These are phyloP conservation scores for Drosophila seguyi DNA, from an alignment of 1,140 invertebrate genomes.

Conservation along the genomic window DNA sequence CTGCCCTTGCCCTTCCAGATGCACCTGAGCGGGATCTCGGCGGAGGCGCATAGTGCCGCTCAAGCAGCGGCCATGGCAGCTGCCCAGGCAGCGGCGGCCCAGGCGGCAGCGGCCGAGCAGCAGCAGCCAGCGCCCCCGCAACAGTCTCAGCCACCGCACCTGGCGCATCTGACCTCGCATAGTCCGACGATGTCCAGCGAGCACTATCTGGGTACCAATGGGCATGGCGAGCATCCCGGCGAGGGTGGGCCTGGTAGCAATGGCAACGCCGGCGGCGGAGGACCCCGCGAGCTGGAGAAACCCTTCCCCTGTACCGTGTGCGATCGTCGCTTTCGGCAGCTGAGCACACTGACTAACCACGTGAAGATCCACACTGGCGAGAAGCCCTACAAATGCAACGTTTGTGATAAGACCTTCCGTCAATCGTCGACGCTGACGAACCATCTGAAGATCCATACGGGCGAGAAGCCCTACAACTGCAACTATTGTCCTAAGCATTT, in stretches of 20 bases:
- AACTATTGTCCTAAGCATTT: conserved; percentile 84
- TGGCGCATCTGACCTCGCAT: conserved; percentile 75
- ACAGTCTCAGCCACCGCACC: conserved; percentile 66
- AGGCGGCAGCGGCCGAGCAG: conserved; percentile 81
- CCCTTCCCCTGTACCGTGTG: conserved; percentile 85
- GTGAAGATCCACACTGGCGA: conserved; percentile 85
- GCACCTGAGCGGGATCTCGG: conserved; percentile 72
- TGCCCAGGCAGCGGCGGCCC: conserved; percentile 79
- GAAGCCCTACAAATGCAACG: conserved; percentile 84
- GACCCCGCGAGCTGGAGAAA: conserved; percentile 71
- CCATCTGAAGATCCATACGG: conserved; percentile 85
- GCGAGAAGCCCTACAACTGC: conserved; percentile 85
- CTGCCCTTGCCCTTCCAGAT: conserved; percentile 78
- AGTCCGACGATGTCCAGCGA: conserved; percentile 67
- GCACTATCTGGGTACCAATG: conserved; percentile 69
- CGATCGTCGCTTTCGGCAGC: conserved; percentile 83
- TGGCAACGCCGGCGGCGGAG: conserved; percentile 30
- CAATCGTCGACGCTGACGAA: conserved; percentile 85
- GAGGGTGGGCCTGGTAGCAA: conserved; percentile 44
- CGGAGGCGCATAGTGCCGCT: conserved; percentile 79
- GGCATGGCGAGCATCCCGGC: conserved; percentile 65
- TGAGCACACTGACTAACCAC: conserved; percentile 84
- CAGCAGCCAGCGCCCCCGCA: conserved; percentile 51
- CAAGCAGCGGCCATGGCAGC: conserved; percentile 83
- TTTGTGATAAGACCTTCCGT: conserved; percentile 85